phyloP scores from a whole-genome alignment of 2,113 vertebrate species.

The rabbit (Oryctolagus cuniculus) region mOryCun1.1 NC_091432.1:123800001-123800500 shows the following conservation, averaged over 20 bases:
- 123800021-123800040: constrained; percentile 51
- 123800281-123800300: constrained; percentile 64
- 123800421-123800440: not conserved
- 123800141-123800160: constrained; percentile 91
- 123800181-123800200: constrained; percentile 90
- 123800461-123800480: not conserved
- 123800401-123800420: constrained; percentile 13
- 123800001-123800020: constrained; percentile 34
- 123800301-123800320: not conserved
- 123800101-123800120: constrained; percentile 77
- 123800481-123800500: not conserved
- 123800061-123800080: constrained; percentile 66
- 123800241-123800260: constrained; percentile 74
- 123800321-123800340: constrained; percentile 39
- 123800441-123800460: not conserved
- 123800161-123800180: constrained; percentile 96
- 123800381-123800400: not conserved
- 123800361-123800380: constrained; percentile 35
- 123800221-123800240: constrained; percentile 85
- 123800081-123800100: constrained; percentile 78
- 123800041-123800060: constrained; percentile 43
- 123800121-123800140: constrained; percentile 73
- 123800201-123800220: constrained; percentile 87
- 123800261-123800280: constrained; percentile 78
- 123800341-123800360: not conserved